Base-by-base conservation (phyloP, 1,140 invertebrate genomes). In the Pissodes strobi region DNA sequence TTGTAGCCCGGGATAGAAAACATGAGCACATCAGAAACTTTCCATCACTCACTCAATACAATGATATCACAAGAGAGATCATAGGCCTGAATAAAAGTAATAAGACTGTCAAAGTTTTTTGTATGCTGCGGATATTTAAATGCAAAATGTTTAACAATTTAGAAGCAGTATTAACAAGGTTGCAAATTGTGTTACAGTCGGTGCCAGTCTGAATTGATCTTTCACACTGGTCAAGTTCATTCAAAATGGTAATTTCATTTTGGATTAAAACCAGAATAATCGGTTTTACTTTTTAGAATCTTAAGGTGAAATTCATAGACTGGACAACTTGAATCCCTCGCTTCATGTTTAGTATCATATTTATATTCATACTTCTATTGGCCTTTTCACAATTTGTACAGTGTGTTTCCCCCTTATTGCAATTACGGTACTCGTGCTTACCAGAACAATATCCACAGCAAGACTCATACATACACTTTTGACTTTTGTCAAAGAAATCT, bases 191-290 rank as follows among this genome's bases (percentile, higher is more conserved):
- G 9, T 27, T 27, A 27, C 25, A 27, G 4, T 27, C 25, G 4
- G 9, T 27, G 4, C 25, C 25, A 3, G 3, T n/a, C 17, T n/a
- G 12, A 41, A 4, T 4, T 5, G n/a, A 3, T 13, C 3, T 41
- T n/a, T 41, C 38, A 13, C 4, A 41, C 4, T 6, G 38, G 12
- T 41, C 38, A 2, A 13, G 38, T 41, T 41, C 38, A 17, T 41
- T n/a, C 38, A 41, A 41, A 4, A 41, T 4, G 38, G 38, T 41
- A 41, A 41, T 41, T 41, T 41, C 38, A 17, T 41, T 41, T 17
- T 41, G 38, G n/a, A 6, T 41, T n/a, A 41, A 5, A 5, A 4
- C 38, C 38, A 41, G 4, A n/a, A n/a, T 41, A 41, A 41, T 41
- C 38, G n/a, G n/a, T 41, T 41, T 41, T 41, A 41, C 4, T 41